Conservation (phyloP, 2,888 invertebrate species). For the Euplexia lucipara region DNA sequence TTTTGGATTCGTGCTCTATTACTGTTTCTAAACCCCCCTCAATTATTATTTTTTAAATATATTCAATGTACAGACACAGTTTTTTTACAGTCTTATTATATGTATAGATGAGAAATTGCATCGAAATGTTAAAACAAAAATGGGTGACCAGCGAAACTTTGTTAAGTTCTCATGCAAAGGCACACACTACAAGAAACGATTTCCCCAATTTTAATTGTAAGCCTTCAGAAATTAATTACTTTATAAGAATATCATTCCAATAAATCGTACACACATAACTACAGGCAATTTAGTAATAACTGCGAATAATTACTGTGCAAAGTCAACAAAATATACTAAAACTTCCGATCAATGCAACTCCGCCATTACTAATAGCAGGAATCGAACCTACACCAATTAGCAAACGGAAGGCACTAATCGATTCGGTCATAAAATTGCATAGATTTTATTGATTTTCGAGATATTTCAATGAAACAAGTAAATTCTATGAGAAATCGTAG, state of each 20-base stretch:
- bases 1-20: no score
- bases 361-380: constrained; percentile 49
- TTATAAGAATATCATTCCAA: constrained; percentile 20
- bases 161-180: not conserved
- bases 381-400: constrained; percentile 43
- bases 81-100: no score
- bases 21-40: no score
- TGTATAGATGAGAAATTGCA: no score
- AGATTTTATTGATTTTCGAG: constrained; percentile 28
- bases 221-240: constrained; percentile 13
- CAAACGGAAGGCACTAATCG: constrained; percentile 52
- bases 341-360: constrained; percentile 57
- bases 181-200: not conserved
- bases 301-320: constrained; percentile 41
- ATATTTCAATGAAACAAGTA: constrained; percentile 24
- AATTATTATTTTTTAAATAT: no score
- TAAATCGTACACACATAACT: constrained; percentile 26
- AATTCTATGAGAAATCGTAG: constrained; percentile 19
- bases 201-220: constrained; percentile 24
- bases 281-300: constrained; percentile 35
- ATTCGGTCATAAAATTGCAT: constrained; percentile 28
- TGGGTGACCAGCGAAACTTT: constrained; percentile 1
- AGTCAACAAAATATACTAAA: constrained; percentile 48
- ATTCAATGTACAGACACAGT: no score
- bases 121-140: constrained; percentile 16